A percentile compares a stretch with the other conserved stretches of the same genome.
Conservation (phyloP, 1,140 invertebrate species). For the Steinernema khuongi region DNA sequence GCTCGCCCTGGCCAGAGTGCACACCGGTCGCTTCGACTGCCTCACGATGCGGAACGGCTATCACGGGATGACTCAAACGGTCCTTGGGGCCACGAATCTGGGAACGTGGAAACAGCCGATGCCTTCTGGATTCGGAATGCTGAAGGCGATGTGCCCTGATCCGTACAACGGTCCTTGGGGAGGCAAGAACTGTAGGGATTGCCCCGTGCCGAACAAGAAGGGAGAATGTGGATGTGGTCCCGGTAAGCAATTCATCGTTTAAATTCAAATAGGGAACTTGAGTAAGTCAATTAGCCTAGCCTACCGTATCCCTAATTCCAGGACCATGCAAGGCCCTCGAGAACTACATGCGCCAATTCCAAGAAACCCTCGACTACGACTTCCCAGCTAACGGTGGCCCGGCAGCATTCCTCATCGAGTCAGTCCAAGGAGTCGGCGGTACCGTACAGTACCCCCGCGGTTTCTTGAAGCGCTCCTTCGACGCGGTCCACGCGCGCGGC, state of each 20-base stretch:
- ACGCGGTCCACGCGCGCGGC: conserved; percentile 72
- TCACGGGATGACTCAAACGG: conserved; percentile 78
- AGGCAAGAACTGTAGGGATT: conserved; percentile 77
- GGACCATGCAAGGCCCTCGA: conserved; percentile 69
- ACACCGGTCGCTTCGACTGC: conserved; percentile 78
- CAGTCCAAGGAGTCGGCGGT: conserved; percentile 83
- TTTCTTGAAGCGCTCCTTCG: conserved; percentile 75
- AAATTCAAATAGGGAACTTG: no score
- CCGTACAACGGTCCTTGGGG: conserved; percentile 82
- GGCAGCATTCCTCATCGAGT: conserved; percentile 85
- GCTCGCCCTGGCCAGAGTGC: conserved; percentile 74
- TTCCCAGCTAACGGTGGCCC: conserved; percentile 69
- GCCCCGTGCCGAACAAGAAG: conserved; percentile 68
- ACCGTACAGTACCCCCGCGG: conserved; percentile 82
- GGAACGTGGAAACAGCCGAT: conserved; percentile 73
- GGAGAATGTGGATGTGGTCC: conserved; percentile 32
- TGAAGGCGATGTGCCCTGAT: conserved; percentile 79
- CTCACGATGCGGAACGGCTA: conserved; percentile 79
- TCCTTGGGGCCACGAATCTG: conserved; percentile 76
- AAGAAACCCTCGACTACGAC: conserved; percentile 72
- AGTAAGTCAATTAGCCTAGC: no score
- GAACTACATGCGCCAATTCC: conserved; percentile 75
- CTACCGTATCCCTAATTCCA: background rate
- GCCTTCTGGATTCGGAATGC: conserved; percentile 71
- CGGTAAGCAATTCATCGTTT: conserved; percentile 21